A percentile compares a stretch with the other conserved stretches of the same genome.
Evolutionary conservation across 1,140 invertebrate genomes (phyloP).

Genomic region (Papilio xuthus): DNA sequence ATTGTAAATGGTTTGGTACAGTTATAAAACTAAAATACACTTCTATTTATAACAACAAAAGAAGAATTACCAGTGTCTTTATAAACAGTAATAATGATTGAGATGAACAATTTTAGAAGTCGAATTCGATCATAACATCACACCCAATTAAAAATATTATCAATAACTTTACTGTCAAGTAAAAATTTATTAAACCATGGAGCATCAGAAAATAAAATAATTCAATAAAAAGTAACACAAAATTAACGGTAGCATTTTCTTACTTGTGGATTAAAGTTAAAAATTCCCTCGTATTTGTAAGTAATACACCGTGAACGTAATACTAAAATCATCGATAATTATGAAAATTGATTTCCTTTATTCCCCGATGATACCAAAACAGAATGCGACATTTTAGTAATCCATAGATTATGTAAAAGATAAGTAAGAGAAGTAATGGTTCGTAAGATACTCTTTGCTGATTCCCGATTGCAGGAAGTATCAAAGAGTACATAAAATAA

Average conservation of each 20-base stretch:
- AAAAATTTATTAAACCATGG: slow-evolving; percentile 36
- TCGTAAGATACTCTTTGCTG: too few species aligned
- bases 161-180: slow-evolving; percentile 25
- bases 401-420: slow-evolving; percentile 56
- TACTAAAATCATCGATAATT: slow-evolving; percentile 63
- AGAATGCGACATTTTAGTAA: slow-evolving; percentile 76
- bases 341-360: slow-evolving; percentile 74
- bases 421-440: slow-evolving; percentile 26
- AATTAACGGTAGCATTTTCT: slow-evolving; percentile 39
- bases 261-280: slow-evolving; percentile 54
- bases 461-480: not conserved
- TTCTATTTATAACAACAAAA: slow-evolving; percentile 39
- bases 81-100: slow-evolving; percentile 6
- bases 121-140: slow-evolving; percentile 3
- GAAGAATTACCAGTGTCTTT: slow-evolving; percentile 24
- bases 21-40: slow-evolving; percentile 30
- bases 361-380: slow-evolving; percentile 75
- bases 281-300: slow-evolving; percentile 51
- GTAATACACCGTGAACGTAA: slow-evolving; percentile 49
- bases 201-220: slow-evolving; percentile 35
- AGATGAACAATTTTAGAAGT: not conserved
- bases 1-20: not conserved
- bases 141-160: slow-evolving; percentile 22
- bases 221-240: slow-evolving; percentile 26
- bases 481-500: too few species aligned